Evolutionary conservation across 2,113 vertebrate genomes (phyloP), one percentile per base, ranked within the genome.

Genomic region (Piprites chloris): DNA sequence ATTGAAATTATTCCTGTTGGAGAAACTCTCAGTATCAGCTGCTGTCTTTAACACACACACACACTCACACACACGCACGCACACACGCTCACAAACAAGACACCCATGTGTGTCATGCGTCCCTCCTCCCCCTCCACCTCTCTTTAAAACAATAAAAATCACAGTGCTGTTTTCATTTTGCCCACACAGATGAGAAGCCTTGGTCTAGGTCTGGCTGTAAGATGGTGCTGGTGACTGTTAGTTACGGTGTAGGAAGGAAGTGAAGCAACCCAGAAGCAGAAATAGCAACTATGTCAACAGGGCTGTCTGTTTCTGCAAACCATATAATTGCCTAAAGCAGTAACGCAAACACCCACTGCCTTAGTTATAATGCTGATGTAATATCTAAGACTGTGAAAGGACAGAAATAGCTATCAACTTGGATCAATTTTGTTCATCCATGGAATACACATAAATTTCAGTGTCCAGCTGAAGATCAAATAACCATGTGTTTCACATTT

Each of bases 221-320:
- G 9, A 16, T 18, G 17, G 39, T 42, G n/a, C 58, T 83, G 35
- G 3, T 47, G 81, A 55, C 93, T 49, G 47, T 24, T 49, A 33
- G 32, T 91, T 96, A 28, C 3, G 14, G 8, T 11, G 46, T 12
- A 72, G 90, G 73, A 97, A 91, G 95, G 79, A 97, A 96, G 89
- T 96, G 93, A 91, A 91, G 44, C 63, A 97, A 94, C 33, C 9
- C 28, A 58, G 53, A 42, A 65, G 37, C 37, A 69, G 69, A 96
- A 97, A 73, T 85, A 96, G 96, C 71, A 67, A 63, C 41, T 63
- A 14, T 93, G 87, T 58, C 55, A 79, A 83, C 26, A 72, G 44
- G 5, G 13, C 44, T 58, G 52, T 97, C 44, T 58, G 47, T 97
- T 97, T 96, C 96, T 97, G 95, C 84, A 95, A 67, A 44, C 39